A percentile compares a stretch with the other conserved stretches of the same genome.
Evolutionary conservation across 2,113 vertebrate genomes (phyloP).

Genomic region (Microcebus jonahi): DNA sequence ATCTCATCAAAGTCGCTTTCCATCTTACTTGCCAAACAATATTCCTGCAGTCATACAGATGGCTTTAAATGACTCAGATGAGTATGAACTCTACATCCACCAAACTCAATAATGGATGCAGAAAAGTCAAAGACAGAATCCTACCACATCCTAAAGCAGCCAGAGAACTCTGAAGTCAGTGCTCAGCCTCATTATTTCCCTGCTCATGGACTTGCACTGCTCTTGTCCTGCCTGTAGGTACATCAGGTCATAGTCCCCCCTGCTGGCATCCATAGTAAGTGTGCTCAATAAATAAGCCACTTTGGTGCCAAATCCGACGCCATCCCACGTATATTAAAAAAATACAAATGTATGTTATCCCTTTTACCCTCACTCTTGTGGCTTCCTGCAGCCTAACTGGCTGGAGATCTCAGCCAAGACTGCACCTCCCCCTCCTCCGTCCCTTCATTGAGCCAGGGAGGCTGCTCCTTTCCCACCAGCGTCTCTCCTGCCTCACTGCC

Average conservation of each 20-base stretch:
- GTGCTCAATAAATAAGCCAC: not conserved
- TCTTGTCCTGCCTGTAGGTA: not conserved
- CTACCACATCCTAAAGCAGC: not conserved
- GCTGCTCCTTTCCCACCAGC: not conserved
- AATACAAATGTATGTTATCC: not conserved
- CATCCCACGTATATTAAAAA: not conserved
- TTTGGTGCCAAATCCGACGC: not conserved
- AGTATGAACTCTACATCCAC: not conserved
- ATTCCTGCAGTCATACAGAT: not conserved
- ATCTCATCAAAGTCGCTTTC: too few relatives aligned
- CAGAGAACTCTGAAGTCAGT: not conserved
- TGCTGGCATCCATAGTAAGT: not conserved
- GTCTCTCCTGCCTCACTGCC: not conserved
- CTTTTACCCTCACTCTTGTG: not conserved
- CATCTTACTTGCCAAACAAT: not conserved
- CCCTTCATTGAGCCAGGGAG: rapidly evolving
- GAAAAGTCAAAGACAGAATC: not conserved
- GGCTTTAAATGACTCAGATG: not conserved
- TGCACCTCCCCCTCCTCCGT: not conserved
- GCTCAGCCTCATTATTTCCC: not conserved
- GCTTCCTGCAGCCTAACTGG: not conserved
- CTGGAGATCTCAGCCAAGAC: not conserved
- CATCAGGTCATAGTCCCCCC: not conserved
- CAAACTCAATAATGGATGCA: not conserved
- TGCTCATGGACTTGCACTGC: not conserved